A percentile compares a stretch with the other conserved stretches of the same genome.
Conservation (phyloP, 2,113 vertebrate genomes). For the Epinephelus lanceolatus region DNA sequence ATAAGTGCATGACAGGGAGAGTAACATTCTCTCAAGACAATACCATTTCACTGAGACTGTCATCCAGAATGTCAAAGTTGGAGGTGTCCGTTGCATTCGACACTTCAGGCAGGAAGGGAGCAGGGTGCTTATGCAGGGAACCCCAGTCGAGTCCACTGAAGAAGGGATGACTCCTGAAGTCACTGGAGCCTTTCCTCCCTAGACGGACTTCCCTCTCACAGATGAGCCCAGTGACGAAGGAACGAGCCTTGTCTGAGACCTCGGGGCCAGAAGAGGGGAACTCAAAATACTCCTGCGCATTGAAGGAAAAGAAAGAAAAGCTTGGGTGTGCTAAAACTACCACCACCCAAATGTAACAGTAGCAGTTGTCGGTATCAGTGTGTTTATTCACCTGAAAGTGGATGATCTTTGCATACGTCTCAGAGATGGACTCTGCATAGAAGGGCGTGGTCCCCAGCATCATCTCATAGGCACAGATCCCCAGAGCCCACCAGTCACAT, state of each 20-base stretch:
- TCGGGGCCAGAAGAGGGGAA: constrained; percentile 80
- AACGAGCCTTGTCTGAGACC: constrained; percentile 81
- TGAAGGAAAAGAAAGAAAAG: too few relatives aligned
- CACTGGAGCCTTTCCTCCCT: constrained; percentile 81
- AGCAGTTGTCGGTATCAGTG: background rate
- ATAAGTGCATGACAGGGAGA: background rate
- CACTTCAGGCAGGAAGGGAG: constrained; percentile 88
- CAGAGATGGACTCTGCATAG: constrained; percentile 87
- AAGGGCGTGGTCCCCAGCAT: constrained; percentile 90
- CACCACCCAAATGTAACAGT: too few relatives aligned
- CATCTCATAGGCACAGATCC: constrained; percentile 91
- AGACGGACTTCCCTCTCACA: constrained; percentile 85
- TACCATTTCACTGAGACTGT: constrained; percentile 89
- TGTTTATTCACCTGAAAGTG: constrained; percentile 86
- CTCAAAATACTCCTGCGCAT: constrained; percentile 85
- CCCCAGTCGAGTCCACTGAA: constrained; percentile 88
- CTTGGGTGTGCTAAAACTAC: too few relatives aligned
- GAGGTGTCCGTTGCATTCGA: constrained; percentile 89
- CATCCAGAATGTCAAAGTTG: constrained; percentile 91
- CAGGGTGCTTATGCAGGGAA: constrained; percentile 79
- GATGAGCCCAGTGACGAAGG: constrained; percentile 86
- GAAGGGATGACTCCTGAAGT: constrained; percentile 88
- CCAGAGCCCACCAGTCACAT: constrained; percentile 94
- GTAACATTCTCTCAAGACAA: background rate
- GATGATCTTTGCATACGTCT: constrained; percentile 92